Evolutionary conservation across 2,113 vertebrate genomes (phyloP).

Genomic region (Rhinolophus ferrumequinum): DNA sequence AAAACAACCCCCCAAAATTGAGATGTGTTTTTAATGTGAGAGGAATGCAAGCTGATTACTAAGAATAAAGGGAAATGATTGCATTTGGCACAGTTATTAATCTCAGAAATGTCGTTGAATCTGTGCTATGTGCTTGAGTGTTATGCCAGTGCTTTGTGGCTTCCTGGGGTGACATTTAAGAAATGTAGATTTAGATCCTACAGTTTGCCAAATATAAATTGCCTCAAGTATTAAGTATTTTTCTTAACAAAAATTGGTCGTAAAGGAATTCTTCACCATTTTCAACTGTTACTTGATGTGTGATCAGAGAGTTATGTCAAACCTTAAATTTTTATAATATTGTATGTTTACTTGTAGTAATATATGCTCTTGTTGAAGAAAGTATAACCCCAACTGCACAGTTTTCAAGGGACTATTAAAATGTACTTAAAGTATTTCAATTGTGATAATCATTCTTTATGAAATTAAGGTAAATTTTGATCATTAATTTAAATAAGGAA

Average conservation of each 20-base stretch:
- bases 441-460: background rate
- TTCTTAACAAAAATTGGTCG: conserved; percentile 39
- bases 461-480: conserved; percentile 24
- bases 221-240: conserved; percentile 52
- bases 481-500: background rate
- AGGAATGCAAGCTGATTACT: conserved; percentile 50
- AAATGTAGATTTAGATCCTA: conserved; percentile 48
- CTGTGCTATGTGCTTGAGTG: background rate
- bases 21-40: conserved; percentile 67
- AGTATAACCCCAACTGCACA: background rate
- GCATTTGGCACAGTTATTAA: conserved; percentile 61
- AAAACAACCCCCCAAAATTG: conserved; percentile 21
- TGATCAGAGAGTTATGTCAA: background rate
- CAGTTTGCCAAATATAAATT: conserved; percentile 66
- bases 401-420: background rate
- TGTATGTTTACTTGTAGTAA: background rate
- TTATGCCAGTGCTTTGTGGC: conserved; percentile 45
- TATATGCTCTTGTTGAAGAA: background rate
- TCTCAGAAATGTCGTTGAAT: conserved; percentile 71
- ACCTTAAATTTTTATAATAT: background rate
- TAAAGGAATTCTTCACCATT: conserved; percentile 38
- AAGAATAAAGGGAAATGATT: conserved; percentile 67
- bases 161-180: conserved; percentile 66
- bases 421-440: conserved; percentile 28
- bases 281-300: conserved; percentile 27